Evolutionary conservation across 2,797 vertebrate species (phyloP), one percentile per base, ranked within the genome.

Genomic region (Anabacerthia variegaticeps): DNA sequence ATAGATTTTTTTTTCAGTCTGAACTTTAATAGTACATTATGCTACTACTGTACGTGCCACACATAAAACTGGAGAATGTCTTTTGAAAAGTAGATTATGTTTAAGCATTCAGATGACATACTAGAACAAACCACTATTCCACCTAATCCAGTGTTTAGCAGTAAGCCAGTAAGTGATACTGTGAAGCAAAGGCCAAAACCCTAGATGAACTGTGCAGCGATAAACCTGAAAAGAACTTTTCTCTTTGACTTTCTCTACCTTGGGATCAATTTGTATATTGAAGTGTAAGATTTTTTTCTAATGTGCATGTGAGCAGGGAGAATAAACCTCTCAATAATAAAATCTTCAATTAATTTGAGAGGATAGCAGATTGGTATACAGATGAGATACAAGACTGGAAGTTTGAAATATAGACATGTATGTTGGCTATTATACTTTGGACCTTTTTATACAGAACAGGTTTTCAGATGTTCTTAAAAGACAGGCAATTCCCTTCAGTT

Each of bases 141-240:
- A 28, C 56, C 56, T 95, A 89, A 90, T 75, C 59, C 80, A 61
- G 32, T 21, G 51, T 51, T 87, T 30, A 94, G 72, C 68, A 85
- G 39, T 66, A 92, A 95, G 15, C 74, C 80, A 59, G 74, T 90
- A 89, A 96, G 55, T 1, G 32, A 91, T 91, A 91, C 76, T 59
- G 58, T 0, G 55, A 59, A 90, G 67, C 52, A 69, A 48, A 93
- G 49, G 76, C 62, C 73, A 90, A 93, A 97, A 28, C 9, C n/a
- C 34, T 46, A 46, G 14, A 52, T 71, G 28, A 85, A 19, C 56
- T 36, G 16, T 59, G 24, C 39, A 56, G 54, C 55, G 63, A 36
- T 44, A 59, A 69, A 71, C 36, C 74, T 79, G 36, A 79, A 86
- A 75, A 44, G 44, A 91, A 92, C 79, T 81, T 82, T 89, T 63